Base-by-base conservation (phyloP, 2,797 vertebrate species). In the Natrix natrix region DNA sequence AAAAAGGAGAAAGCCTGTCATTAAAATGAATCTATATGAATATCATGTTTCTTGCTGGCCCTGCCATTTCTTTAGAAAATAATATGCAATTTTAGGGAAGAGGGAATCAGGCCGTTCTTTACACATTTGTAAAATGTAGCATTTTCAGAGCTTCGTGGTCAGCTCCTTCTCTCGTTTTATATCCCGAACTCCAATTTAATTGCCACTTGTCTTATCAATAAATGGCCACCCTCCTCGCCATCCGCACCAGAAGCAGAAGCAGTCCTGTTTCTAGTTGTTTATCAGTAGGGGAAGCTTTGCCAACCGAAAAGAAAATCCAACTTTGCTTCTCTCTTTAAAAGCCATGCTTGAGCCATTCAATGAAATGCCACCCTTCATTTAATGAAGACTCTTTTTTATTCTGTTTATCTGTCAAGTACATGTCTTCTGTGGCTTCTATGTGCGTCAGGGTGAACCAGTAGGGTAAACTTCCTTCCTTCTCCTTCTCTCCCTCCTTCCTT, bases 321-420 rank as follows among this genome's bases (percentile, higher is more conserved):
- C 63, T 63, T 43, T 43, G 26, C n/a, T 14, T 37, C 63, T 78
- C n/a, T 10, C 37, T 88, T 91, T 78, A 55, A 91, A 91, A 88
- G 88, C 87, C 11, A 63, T 22, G 48, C 13, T 95, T 92, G 87
- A 92, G 91, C 37, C 17, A 10, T 0, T 8, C 43, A 60, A 93
- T 91, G 92, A 90, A 74, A 90, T 93, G 90, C 89, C 1, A 22
- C 78, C 11, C 0, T 88, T 93, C 32, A 87, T 95, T 57, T 94
- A 28, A 92, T 94, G 91, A 32, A 52, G 93, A 87, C 0, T 0
- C 63, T 32, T 69, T 88, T 94, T 66, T 10, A 57, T 86, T 86
- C 22, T 37, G 37, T 43, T 48, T 26, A 11, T 63, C 66, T 17
- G 7, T 12, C 90, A 89, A 86, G n/a, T 24, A 43, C 0, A 17